A percentile compares a stretch with the other conserved stretches of the same genome.
phyloP scores from a whole-genome alignment of 2,797 vertebrate species.

The Valencia hispanica region DNA sequence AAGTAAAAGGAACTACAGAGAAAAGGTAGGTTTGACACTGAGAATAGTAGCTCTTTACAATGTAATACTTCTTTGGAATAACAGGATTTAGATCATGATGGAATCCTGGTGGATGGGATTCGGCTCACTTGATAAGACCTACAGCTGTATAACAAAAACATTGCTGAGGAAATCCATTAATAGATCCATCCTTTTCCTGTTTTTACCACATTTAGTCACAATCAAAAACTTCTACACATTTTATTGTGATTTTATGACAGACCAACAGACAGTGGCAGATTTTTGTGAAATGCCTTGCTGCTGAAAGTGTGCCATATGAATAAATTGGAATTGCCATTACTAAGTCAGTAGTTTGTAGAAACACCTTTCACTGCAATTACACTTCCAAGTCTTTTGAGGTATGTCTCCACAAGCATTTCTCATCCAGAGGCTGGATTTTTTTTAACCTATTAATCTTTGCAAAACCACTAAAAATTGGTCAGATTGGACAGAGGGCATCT shows the following conservation, averaged over 20 bases:
- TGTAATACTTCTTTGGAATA: neutral
- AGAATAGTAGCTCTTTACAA: neutral
- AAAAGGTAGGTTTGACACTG: neutral
- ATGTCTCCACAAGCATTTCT: neutral
- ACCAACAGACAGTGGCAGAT: neutral
- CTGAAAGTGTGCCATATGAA: neutral
- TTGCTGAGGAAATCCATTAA: neutral
- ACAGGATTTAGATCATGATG: neutral
- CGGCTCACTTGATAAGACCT: neutral
- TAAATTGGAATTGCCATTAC: too few relatives aligned
- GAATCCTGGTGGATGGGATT: neutral
- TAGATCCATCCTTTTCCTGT: too few relatives aligned
- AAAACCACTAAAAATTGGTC: too few relatives aligned
- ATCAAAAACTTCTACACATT: neutral
- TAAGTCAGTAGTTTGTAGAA: neutral
- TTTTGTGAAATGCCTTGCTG: neutral
- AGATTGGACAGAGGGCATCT: neutral
- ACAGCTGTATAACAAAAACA: neutral
- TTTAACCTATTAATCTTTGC: neutral
- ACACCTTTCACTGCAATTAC: neutral
- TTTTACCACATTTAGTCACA: neutral
- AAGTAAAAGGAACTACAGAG: neutral
- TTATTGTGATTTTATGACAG: neutral
- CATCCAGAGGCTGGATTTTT: neutral
- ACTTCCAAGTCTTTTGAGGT: neutral